A percentile compares a stretch with the other conserved stretches of the same genome.
Conservation (phyloP, 2,113 vertebrate genomes). For the rat (Rattus norvegicus) region GRCr8 NC_086026.1:65025001-65025500, state of each 20-base stretch:
- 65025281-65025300: constrained; percentile 84
- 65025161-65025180: constrained; percentile 84
- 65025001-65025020: constrained; percentile 91
- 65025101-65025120: constrained; percentile 94
- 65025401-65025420: no score
- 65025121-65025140: constrained; percentile 96
- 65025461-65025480: no score
- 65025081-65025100: constrained; percentile 98
- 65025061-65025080: constrained; percentile 94
- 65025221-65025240: constrained; percentile 97
- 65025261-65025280: constrained; percentile 91
- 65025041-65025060: constrained; percentile 97
- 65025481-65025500: no score
- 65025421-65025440: no score
- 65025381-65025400: constrained; percentile 80
- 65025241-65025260: constrained; percentile 88
- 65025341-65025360: constrained; percentile 94
- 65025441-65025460: no score
- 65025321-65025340: constrained; percentile 95
- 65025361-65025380: constrained; percentile 91
- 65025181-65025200: constrained; percentile 91
- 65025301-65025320: constrained; percentile 92
- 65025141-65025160: constrained; percentile 84
- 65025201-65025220: constrained; percentile 97
- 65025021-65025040: constrained; percentile 85